phyloP scores from a whole-genome alignment of 2,113 vertebrate genomes.

The Pachypanchax playfairii region DNA sequence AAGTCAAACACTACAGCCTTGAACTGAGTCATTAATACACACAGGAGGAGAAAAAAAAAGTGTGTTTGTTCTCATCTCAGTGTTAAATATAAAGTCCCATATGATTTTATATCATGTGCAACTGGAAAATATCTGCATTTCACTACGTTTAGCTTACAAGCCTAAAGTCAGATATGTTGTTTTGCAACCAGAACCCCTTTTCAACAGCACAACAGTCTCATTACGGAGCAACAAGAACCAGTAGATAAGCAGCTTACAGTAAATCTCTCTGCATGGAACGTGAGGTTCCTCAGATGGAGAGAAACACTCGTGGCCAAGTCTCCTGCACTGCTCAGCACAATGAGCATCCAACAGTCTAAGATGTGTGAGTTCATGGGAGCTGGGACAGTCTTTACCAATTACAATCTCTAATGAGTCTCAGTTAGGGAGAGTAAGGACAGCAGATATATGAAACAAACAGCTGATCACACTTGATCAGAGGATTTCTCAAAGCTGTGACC shows the following conservation, averaged over 20 bases:
- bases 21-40: not conserved
- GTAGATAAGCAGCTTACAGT: conserved; percentile 76
- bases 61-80: no score
- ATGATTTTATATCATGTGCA: conserved; percentile 2
- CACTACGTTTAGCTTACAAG: not conserved
- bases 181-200: conserved; percentile 30
- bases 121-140: not conserved
- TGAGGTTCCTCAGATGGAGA: conserved; percentile 49
- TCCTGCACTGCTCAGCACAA: conserved; percentile 35
- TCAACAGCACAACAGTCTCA: conserved; percentile 40
- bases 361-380: conserved; percentile 38
- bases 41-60: not conserved
- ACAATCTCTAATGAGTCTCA: no score
- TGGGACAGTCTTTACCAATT: conserved; percentile 7
- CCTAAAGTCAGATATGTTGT: not conserved
- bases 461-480: conserved; percentile 20
- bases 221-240: conserved; percentile 59
- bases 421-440: conserved; percentile 36
- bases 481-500: conserved; percentile 3
- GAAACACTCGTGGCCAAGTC: conserved; percentile 34
- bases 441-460: conserved; percentile 7
- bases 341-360: conserved; percentile 51
- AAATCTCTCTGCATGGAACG: conserved; percentile 66
- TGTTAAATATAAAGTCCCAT: not conserved
- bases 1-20: conserved; percentile 25